These are phyloP conservation scores for Buathra laborator DNA, from an alignment of 2,888 invertebrate genomes.

Conservation along the genomic window DNA sequence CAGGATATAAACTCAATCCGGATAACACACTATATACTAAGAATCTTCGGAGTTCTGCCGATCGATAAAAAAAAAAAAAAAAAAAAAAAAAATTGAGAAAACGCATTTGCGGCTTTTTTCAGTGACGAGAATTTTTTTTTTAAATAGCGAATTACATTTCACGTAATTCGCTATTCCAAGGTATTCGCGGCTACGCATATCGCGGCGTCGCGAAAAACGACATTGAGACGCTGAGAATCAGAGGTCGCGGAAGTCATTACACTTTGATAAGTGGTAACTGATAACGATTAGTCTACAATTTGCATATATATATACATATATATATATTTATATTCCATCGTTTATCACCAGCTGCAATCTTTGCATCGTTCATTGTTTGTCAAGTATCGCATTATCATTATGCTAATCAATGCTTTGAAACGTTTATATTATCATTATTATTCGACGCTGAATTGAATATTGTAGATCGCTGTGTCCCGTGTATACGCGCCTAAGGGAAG, in stretches of 20 bases:
- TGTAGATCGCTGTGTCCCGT: background rate
- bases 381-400: background rate
- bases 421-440: background rate
- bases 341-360: conserved; percentile 30
- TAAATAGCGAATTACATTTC: background rate
- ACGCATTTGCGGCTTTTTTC: conserved; percentile 31
- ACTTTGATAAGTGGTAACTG: conserved; percentile 17
- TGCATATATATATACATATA: background rate
- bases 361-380: background rate
- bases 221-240: background rate
- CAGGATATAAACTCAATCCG: conserved; percentile 1
- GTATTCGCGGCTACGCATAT: background rate
- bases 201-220: background rate
- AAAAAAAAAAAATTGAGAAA: conserved; percentile 37
- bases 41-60: conserved; percentile 5
- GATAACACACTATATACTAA: background rate
- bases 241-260: conserved; percentile 16
- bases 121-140: background rate
- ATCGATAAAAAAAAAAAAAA: conserved; percentile 40
- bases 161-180: background rate
- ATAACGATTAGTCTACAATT: background rate
- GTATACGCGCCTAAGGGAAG: background rate
- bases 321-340: background rate
- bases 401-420: conserved; percentile 11
- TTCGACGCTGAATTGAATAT: background rate